Conservation (phyloP, 2,113 vertebrate species). For the Carassius auratus region DNA sequence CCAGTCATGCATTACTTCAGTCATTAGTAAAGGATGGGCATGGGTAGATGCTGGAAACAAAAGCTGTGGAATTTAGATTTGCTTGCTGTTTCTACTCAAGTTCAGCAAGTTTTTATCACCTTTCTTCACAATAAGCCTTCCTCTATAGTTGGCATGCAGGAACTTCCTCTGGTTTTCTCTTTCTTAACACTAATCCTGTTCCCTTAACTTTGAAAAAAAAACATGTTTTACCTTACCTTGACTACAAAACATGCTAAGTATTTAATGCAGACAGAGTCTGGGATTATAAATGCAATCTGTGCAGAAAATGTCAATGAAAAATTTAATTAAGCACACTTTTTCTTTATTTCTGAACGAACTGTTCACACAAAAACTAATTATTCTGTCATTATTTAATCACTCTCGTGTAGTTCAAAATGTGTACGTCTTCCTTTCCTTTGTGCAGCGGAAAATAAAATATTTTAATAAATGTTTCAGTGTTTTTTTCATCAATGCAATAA, state of each 20-base stretch:
- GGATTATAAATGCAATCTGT: no score
- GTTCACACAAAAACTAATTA: no score
- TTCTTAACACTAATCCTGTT: background rate
- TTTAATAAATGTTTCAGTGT: no score
- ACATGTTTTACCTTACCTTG: background rate
- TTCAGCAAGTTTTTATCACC: background rate
- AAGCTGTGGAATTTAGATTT: constrained; percentile 16
- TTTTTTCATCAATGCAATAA: no score
- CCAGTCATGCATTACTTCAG: constrained; percentile 29
- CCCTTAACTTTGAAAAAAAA: background rate
- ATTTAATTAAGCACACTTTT: no score
- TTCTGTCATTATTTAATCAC: no score
- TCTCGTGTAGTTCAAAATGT: no score
- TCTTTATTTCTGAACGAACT: no score
- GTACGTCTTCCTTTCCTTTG: no score
- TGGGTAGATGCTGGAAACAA: constrained; percentile 26
- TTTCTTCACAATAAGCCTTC: background rate
- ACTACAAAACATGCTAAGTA: background rate
- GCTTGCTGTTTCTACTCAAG: background rate
- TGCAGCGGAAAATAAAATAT: no score
- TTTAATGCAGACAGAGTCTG: background rate
- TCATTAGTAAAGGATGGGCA: constrained; percentile 31
- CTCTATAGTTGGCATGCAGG: background rate
- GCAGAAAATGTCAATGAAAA: no score
- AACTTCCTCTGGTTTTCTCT: background rate